Conservation (phyloP, 2,888 invertebrate genomes). For the Hirtodrosophila alboralis region DNA sequence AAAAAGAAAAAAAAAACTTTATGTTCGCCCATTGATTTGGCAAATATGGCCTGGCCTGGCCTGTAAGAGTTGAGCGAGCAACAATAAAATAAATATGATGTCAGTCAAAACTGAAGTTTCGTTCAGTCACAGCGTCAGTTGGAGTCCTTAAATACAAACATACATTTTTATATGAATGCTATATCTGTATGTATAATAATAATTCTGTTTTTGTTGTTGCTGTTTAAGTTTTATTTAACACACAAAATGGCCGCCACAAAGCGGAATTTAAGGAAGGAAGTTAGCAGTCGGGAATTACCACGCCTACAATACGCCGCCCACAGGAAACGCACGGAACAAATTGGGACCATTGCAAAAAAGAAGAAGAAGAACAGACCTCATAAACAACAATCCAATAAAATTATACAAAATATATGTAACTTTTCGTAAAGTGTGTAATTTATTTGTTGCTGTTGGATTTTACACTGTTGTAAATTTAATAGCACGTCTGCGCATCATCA, state of each 20-base stretch:
- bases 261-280: conserved; percentile 63
- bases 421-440: conserved; percentile 34
- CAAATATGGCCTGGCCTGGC: conserved; percentile 32
- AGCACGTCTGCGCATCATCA: conserved; percentile 6
- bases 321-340: conserved; percentile 64
- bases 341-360: conserved; percentile 43
- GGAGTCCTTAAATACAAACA: conserved; percentile 14
- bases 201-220: conserved; percentile 28
- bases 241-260: conserved; percentile 42
- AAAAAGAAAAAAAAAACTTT: conserved; percentile 7
- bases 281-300: conserved; percentile 56
- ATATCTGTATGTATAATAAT: conserved; percentile 30
- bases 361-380: conserved; percentile 11
- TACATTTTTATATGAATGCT: too few relatives aligned
- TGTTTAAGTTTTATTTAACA: conserved; percentile 48
- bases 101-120: conserved; percentile 40
- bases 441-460: neutral
- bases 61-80: conserved; percentile 34
- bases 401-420: conserved; percentile 18
- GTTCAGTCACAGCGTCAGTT: conserved; percentile 24
- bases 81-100: conserved; percentile 59
- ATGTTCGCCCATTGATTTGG: conserved; percentile 39
- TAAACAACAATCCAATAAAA: conserved; percentile 10
- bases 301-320: conserved; percentile 31
- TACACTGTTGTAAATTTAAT: conserved; percentile 27